phyloP scores from a whole-genome alignment of 2,797 vertebrate genomes.

The Synaphobranchus kaupii region DNA sequence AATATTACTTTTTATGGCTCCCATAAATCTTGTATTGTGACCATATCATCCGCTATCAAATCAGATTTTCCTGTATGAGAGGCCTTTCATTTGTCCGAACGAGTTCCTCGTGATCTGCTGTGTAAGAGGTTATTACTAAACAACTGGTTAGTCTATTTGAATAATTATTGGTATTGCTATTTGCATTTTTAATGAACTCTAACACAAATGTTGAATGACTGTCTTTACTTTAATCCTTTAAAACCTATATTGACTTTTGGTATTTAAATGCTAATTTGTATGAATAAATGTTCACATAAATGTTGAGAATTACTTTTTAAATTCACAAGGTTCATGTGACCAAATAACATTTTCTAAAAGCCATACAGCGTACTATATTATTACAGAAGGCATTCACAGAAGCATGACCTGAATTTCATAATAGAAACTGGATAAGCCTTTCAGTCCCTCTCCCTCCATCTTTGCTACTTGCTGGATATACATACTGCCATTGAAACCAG shows the following conservation, averaged over 20 bases:
- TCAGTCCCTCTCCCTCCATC: too few species aligned
- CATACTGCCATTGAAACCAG: too few species aligned
- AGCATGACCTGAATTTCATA: too few species aligned
- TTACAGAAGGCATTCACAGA: too few species aligned
- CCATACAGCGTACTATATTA: not conserved
- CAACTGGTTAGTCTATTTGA: not conserved
- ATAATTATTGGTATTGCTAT: not conserved
- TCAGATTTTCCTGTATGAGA: not conserved
- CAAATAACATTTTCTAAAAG: not conserved
- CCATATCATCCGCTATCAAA: not conserved
- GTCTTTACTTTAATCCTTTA: not conserved
- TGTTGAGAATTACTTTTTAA: not conserved
- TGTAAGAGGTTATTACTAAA: too few species aligned
- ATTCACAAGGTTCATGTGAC: not conserved
- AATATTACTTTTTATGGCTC: not conserved
- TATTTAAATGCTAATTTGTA: not conserved
- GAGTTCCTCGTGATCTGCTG: not conserved
- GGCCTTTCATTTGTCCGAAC: not conserved
- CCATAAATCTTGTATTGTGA: constrained; percentile 9
- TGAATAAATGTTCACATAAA: not conserved
- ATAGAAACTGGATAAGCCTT: too few species aligned
- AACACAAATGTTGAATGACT: not conserved
- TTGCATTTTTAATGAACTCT: not conserved
- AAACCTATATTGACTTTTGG: too few species aligned
- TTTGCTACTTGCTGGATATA: too few species aligned